Percentiles rank a stretch among this genome's conserved stretches.
phyloP scores from a whole-genome alignment of 2,888 invertebrate genomes.

The Psylliodes chrysocephalus region DNA sequence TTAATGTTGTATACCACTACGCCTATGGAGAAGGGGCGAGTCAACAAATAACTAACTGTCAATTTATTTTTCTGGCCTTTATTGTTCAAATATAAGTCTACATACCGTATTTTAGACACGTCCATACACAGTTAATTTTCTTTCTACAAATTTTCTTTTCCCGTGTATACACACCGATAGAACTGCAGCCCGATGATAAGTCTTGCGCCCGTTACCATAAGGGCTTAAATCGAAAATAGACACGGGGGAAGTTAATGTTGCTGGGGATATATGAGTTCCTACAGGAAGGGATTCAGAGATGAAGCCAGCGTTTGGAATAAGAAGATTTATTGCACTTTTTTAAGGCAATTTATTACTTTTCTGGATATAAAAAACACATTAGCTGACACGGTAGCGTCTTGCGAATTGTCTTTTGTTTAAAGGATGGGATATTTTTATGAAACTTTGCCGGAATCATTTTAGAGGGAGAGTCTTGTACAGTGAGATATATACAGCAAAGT shows the following conservation, averaged over 20 bases:
- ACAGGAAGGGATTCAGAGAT: slow-evolving; percentile 30
- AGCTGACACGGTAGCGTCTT: background rate
- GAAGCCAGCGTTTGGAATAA: slow-evolving; percentile 26
- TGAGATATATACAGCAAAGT: no score
- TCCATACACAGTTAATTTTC: slow-evolving; percentile 55
- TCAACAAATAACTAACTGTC: slow-evolving; percentile 50
- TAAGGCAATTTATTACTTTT: slow-evolving; percentile 26
- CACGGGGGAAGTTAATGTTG: slow-evolving; percentile 26
- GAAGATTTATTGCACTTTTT: slow-evolving; percentile 21
- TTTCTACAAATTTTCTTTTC: slow-evolving; percentile 45
- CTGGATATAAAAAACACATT: slow-evolving; percentile 11
- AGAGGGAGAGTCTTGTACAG: no score
- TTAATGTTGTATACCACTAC: background rate
- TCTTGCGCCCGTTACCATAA: slow-evolving; percentile 13
- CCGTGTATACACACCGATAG: slow-evolving; percentile 29
- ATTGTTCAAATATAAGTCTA: slow-evolving; percentile 49
- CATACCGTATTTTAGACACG: slow-evolving; percentile 51
- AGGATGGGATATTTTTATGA: background rate
- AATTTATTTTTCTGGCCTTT: slow-evolving; percentile 47
- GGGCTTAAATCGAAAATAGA: slow-evolving; percentile 29
- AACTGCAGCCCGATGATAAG: background rate
- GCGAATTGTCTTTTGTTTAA: slow-evolving; percentile 7
- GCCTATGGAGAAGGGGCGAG: slow-evolving; percentile 21
- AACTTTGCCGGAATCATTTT: background rate
- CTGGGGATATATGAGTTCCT: slow-evolving; percentile 24